Base-by-base conservation (phyloP, 2,888 invertebrate species). In the Drosophila barbarae region DNA sequence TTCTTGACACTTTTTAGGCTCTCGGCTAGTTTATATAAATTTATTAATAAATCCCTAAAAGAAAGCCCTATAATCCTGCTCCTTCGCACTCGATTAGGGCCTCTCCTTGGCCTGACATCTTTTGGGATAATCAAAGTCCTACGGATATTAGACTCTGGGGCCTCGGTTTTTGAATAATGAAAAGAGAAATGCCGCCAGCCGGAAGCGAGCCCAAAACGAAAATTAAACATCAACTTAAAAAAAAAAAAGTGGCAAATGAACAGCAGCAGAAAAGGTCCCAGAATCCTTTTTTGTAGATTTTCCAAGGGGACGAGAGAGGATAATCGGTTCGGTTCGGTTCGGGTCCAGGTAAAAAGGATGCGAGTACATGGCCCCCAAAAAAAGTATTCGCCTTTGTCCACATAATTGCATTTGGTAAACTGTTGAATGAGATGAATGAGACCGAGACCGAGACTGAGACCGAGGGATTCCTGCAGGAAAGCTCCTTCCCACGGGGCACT, bases 161-260 rank as follows among this genome's bases (percentile, higher is more conserved):
- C n/a, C 15, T 2, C 21, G 9, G 13, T 21, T 32, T 53, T 30
- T 23, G 10, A 32, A 39, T 38, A 53, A 38, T 38, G 28, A 53
- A 56, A 52, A 56, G 23, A 4, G 30, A 58, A 58, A 47, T 46
- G 60, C 60, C 12, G 35, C 61, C n/a, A 38, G 46, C 59, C 59
- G 59, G 59, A 60, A 66, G 46, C 42, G 28, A 52, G 28, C 46
- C 53, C 58, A 26, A 74, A 70, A 59, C 63, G 41, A 58, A 76
- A 77, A 72, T 74, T 72, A 80, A 77, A 77, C 70, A 76, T 70
- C 70, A 77, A 77, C 77, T 80, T 65, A 51, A 72, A 18, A 18
- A 18, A 18, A 18, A 18, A 18, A 72, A 76, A 69, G 69, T 69
- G 72, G 44, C 60, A 76, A 77, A 69, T 75, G 75, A 72, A 56